phyloP scores from a whole-genome alignment of 2,113 vertebrate genomes.

The Elgaria multicarinata region DNA sequence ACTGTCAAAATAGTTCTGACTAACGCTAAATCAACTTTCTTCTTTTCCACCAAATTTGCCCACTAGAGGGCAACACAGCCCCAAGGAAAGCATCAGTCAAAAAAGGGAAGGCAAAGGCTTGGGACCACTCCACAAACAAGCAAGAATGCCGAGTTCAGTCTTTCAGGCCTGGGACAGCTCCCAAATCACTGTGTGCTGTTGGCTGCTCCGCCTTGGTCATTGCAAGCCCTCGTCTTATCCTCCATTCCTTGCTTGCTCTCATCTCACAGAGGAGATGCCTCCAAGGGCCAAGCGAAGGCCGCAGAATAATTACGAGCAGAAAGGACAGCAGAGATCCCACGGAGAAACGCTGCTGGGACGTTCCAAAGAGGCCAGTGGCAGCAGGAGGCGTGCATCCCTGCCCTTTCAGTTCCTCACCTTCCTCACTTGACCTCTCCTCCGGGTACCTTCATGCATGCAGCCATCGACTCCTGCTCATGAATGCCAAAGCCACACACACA shows the following conservation, averaged over 20 bases:
- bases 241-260: too few relatives aligned
- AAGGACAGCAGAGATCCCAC: background rate
- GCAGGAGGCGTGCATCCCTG: too few relatives aligned
- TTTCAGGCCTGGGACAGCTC: background rate
- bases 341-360: background rate
- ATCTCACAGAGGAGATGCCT: too few relatives aligned
- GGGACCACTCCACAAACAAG: background rate
- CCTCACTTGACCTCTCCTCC: background rate
- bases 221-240: background rate
- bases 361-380: too few relatives aligned
- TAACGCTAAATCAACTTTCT: background rate
- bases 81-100: constrained; percentile 30
- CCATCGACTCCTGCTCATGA: background rate
- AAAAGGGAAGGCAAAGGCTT: background rate
- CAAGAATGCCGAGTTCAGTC: background rate
- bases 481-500: background rate
- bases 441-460: background rate
- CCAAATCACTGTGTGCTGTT: background rate
- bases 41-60: background rate
- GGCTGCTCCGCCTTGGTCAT: background rate
- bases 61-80: constrained; percentile 70
- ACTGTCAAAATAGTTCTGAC: background rate
- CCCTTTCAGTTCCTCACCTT: too few relatives aligned
- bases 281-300: too few relatives aligned
- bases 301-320: background rate